Conservation (phyloP, 53 echinoderm and acorn worm genomes). For the Antedon mediterranea region DNA sequence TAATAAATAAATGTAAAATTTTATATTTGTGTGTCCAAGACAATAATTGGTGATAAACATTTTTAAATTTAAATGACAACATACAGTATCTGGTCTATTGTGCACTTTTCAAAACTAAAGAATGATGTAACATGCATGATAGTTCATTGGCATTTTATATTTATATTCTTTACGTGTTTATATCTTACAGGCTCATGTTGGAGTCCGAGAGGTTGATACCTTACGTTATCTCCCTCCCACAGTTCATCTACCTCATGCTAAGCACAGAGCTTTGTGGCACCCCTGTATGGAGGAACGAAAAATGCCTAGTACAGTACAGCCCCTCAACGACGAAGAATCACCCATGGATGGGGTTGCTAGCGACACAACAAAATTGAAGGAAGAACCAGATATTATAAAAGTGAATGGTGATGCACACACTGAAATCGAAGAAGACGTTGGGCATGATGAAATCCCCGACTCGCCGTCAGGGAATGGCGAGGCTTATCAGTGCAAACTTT, state of each 20-base stretch:
- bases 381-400: neutral
- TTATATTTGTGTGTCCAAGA: no score
- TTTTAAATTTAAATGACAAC: no score
- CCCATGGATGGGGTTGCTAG: neutral
- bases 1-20: no score
- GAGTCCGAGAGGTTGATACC: neutral
- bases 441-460: neutral
- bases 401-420: neutral
- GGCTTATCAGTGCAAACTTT: constrained; percentile 84
- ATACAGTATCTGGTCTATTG: no score
- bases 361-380: neutral
- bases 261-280: neutral
- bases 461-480: neutral
- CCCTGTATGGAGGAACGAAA: neutral
- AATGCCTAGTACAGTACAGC: neutral
- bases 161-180: neutral
- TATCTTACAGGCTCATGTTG: neutral
- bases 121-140: no score
- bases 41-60: no score
- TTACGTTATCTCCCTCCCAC: neutral
- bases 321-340: neutral
- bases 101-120: no score
- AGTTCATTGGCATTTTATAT: no score
- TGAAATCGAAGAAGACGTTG: neutral
- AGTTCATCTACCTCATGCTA: neutral